phyloP scores from a whole-genome alignment of 1,140 invertebrate genomes.

The Nebria ingens region DNA sequence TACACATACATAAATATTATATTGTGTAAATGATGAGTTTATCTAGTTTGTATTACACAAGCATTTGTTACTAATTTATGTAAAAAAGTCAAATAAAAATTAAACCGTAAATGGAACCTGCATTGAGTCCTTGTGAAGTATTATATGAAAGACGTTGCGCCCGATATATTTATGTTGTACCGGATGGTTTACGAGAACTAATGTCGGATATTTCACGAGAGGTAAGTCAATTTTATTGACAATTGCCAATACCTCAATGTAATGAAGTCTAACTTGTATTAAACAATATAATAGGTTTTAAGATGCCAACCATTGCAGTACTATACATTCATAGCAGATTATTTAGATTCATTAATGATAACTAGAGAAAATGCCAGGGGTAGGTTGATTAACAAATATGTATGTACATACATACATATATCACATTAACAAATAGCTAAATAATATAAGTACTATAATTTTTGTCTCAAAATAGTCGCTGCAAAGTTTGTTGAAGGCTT shows the following conservation, averaged over 20 bases:
- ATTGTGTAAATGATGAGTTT: no score
- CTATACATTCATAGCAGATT: conserved; percentile 55
- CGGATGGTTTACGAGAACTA: conserved; percentile 55
- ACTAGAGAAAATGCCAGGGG: conserved; percentile 50
- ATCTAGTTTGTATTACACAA: no score
- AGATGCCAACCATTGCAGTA: conserved; percentile 49
- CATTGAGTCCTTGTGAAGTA: background rate
- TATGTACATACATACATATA: no score
- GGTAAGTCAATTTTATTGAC: conserved; percentile 28
- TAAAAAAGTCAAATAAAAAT: no score
- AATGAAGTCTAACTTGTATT: background rate
- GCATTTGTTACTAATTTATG: no score
- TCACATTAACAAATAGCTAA: no score
- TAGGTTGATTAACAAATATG: no score
- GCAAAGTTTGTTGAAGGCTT: conserved; percentile 37
- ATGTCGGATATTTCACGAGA: conserved; percentile 58
- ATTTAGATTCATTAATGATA: conserved; percentile 52
- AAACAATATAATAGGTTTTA: conserved; percentile 35
- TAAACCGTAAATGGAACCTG: no score
- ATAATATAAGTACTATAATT: no score
- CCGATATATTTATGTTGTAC: conserved; percentile 34
- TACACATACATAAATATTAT: no score
- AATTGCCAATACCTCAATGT: background rate
- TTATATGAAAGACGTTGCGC: conserved; percentile 26
- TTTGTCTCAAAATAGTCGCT: no score